These are phyloP conservation scores for Nyctereutes procyonoides DNA, from an alignment of 2,113 vertebrate genomes.

Conservation along the genomic window DNA sequence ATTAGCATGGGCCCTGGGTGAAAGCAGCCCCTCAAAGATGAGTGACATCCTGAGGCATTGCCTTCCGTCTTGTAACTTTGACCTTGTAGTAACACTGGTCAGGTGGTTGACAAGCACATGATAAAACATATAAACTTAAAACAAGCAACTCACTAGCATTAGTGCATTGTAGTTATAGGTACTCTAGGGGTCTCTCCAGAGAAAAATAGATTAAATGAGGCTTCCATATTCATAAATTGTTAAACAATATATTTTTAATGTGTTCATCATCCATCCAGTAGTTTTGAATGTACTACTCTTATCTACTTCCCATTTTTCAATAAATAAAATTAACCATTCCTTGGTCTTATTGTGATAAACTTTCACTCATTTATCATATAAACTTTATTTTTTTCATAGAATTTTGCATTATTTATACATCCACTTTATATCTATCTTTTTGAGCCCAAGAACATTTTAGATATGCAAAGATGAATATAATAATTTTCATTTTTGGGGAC, in stretches of 20 bases:
- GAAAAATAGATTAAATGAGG: not conserved
- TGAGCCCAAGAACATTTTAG: not conserved
- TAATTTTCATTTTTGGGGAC: no score
- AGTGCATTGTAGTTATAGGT: not conserved
- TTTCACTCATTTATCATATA: not conserved
- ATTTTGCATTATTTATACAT: not conserved
- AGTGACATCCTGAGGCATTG: not conserved
- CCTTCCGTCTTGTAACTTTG: not conserved
- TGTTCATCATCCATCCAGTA: not conserved
- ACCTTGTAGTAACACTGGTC: not conserved
- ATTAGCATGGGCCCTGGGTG: not conserved
- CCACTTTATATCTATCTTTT: not conserved
- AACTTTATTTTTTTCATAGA: not conserved
- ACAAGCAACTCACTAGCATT: not conserved
- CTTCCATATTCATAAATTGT: not conserved
- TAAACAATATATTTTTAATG: not conserved
- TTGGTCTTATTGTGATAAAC: not conserved
- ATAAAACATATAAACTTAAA: not conserved
- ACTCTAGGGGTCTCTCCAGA: not conserved
- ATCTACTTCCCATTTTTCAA: not conserved
- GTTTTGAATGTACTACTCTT: not conserved
- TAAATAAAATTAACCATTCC: not conserved
- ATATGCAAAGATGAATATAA: not conserved
- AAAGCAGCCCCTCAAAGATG: not conserved
- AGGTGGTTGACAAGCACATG: not conserved